A percentile compares a stretch with the other conserved stretches of the same genome.
These are phyloP conservation scores for Carassius auratus DNA, from an alignment of 2,113 vertebrate species.

Conservation along the genomic window DNA sequence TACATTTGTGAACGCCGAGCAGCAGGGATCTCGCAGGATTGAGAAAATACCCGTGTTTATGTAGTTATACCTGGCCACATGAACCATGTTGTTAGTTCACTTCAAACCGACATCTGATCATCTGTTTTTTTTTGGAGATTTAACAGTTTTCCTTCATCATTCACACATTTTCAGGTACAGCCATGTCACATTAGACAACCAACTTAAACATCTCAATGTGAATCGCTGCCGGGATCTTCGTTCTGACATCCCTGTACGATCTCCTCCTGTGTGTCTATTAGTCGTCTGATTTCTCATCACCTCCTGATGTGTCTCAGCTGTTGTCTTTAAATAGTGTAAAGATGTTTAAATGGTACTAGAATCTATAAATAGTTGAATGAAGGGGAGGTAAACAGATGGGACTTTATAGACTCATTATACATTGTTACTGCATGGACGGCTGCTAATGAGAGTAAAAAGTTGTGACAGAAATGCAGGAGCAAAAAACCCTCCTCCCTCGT, in stretches of 20 bases:
- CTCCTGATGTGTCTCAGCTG: not conserved
- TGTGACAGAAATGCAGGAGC: conserved; percentile 14
- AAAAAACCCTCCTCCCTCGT: not conserved
- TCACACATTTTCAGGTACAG: not conserved
- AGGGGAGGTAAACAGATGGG: not conserved
- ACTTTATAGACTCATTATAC: not conserved
- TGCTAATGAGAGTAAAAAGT: conserved; percentile 12
- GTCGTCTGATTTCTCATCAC: not conserved
- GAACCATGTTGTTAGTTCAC: not conserved
- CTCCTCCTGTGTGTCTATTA: not conserved
- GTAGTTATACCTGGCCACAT: not conserved
- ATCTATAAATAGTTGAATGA: not conserved
- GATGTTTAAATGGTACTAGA: not conserved
- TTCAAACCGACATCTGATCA: not conserved
- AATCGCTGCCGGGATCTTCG: not conserved
- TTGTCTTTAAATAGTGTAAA: not conserved
- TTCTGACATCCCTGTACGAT: not conserved
- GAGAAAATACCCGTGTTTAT: not conserved
- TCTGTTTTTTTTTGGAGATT: not conserved
- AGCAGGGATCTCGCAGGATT: not conserved
- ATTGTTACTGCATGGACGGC: not conserved
- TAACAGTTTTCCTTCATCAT: not conserved
- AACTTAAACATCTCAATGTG: not conserved
- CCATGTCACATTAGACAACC: not conserved
- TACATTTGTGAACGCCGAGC: not conserved